phyloP scores from a whole-genome alignment of 2,888 invertebrate species.

The Torymus aiolomorphi region DNA sequence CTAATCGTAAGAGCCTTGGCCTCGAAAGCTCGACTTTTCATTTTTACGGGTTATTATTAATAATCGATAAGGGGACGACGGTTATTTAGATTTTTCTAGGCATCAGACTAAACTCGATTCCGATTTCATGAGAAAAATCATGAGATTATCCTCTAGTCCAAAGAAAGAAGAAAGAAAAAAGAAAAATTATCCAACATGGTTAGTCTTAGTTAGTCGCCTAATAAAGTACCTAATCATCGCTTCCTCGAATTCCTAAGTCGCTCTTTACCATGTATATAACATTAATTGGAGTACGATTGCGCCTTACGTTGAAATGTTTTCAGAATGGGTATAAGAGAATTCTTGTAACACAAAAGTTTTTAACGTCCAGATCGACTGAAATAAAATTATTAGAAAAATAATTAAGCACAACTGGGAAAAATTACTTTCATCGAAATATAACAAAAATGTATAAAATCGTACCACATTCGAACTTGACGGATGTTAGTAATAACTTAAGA shows the following conservation, averaged over 20 bases:
- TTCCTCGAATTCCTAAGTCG: conserved; percentile 4
- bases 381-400: background rate
- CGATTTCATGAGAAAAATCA: background rate
- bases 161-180: background rate
- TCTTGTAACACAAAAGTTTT: too few relatives aligned
- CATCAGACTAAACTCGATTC: conserved; percentile 18
- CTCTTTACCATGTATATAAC: background rate
- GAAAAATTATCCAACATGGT: background rate
- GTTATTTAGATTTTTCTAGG: background rate
- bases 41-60: conserved; percentile 23
- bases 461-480: too few relatives aligned
- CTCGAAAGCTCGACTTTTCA: conserved; percentile 1
- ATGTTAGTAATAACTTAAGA: too few relatives aligned
- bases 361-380: too few relatives aligned
- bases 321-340: too few relatives aligned
- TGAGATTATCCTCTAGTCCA: background rate
- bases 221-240: background rate
- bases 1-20: conserved; percentile 23
- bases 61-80: background rate
- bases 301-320: too few relatives aligned
- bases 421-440: too few relatives aligned
- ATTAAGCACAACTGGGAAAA: background rate
- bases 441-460: too few relatives aligned
- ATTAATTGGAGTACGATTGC: background rate
- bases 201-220: background rate